Evolutionary conservation across 2,888 invertebrate genomes (phyloP), one percentile per base, ranked within the genome.

Genomic region (Pilophorus perplexus): DNA sequence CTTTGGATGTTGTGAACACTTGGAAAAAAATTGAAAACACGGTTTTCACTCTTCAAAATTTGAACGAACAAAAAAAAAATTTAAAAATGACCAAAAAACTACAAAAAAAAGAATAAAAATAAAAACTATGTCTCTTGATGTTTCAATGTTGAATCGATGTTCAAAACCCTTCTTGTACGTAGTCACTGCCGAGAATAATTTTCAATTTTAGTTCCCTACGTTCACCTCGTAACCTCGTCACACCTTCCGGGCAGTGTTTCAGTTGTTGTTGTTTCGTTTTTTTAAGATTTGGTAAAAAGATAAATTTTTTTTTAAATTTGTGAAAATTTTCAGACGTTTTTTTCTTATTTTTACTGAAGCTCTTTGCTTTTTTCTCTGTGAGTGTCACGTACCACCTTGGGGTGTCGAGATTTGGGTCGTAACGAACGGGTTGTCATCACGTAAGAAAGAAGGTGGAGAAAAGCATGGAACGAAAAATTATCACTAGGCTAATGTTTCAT

Each of bases 71-170:
- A 46, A 3, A 62, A 50, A 37, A 42, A 42, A 27, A 48, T 18
- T 0, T 16, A 25, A 60, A 67, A 48, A 48, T 48, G 40, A 18
- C 18, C 28, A 16, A 50, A 60, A 60, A 62, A 27, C 25, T 22
- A 3, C 22, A 16, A 22, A 46, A 57, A 67, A 37, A 16, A 55
- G 28, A 23, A 48, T 20, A 65, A 33, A 37, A 55, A 64, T 10
- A 55, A 3, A n/a, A 50, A 40, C 28, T 48, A 68, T 52, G 69
- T 69, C 69, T 69, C 69, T 69, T 69, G 67, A 69, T 69, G 69
- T 69, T 60, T 69, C 69, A 69, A 69, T 69, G 69, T 69, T 69
- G 69, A 64, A 66, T 65, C 67, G 67, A 66, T 67, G 67, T 69
- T 64, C 64, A 60, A 48, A 33, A 54, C 33, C 48, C 48, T 14